A percentile compares a stretch with the other conserved stretches of the same genome.
Evolutionary conservation across 2,797 vertebrate genomes (phyloP).

Genomic region (Allochrocebus solatus): DNA sequence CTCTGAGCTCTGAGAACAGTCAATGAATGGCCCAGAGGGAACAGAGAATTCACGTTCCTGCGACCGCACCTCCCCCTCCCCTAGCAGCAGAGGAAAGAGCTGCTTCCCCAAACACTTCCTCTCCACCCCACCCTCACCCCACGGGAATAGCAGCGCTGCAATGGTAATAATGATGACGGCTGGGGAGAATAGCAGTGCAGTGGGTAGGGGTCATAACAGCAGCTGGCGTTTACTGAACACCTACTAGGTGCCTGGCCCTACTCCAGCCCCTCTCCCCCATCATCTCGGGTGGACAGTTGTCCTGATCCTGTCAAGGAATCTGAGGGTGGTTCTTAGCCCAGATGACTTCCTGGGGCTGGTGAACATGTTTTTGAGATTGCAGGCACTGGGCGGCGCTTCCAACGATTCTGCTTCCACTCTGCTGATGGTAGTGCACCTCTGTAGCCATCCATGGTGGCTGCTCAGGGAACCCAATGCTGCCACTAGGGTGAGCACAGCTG

Average conservation of each 20-base stretch:
- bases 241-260: fast-evolving
- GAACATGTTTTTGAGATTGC: not conserved
- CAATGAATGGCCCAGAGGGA: not conserved
- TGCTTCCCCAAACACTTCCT: not conserved
- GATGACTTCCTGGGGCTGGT: not conserved
- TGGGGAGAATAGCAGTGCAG: not conserved
- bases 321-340: not conserved
- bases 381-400: not conserved
- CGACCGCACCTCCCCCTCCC: not conserved
- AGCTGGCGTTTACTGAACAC: not conserved
- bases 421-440: not conserved
- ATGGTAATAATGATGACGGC: not conserved
- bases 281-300: not conserved
- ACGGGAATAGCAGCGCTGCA: not conserved
- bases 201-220: not conserved
- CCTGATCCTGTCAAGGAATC: not conserved
- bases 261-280: not conserved
- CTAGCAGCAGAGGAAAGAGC: not conserved
- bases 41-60: not conserved
- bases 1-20: not conserved
- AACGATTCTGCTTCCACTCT: not conserved
- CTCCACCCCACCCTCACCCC: not conserved
- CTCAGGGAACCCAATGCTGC: not conserved
- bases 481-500: too few species aligned
- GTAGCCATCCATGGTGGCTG: too few species aligned